Evolutionary conservation across 2,888 invertebrate genomes (phyloP).

Genomic region (Cinara cedri): DNA sequence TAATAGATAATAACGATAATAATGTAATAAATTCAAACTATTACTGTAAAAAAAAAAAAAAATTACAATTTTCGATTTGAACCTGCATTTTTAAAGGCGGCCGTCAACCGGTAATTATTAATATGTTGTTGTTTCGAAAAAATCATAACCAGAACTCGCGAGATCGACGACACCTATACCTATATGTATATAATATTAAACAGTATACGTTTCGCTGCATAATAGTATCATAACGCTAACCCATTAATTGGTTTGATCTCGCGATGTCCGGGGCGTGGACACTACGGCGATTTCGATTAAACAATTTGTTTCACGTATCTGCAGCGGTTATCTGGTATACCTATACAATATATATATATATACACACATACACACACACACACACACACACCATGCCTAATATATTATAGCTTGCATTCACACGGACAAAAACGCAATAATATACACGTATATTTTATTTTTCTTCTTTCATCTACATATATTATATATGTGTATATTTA

Average conservation of each 20-base stretch:
- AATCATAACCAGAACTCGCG: background rate
- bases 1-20: too few relatives aligned
- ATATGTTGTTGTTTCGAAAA: background rate
- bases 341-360: too few relatives aligned
- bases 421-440: background rate
- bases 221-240: background rate
- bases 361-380: too few relatives aligned
- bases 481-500: background rate
- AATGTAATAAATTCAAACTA: too few relatives aligned
- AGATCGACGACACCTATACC: background rate
- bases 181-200: too few relatives aligned
- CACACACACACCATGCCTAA: too few relatives aligned
- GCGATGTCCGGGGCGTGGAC: conserved; percentile 10
- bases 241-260: conserved; percentile 28
- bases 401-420: conserved; percentile 9
- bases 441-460: background rate
- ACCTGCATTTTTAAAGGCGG: too few relatives aligned
- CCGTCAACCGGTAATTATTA: too few relatives aligned
- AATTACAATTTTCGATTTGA: too few relatives aligned
- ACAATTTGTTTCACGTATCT: conserved; percentile 9
- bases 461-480: background rate
- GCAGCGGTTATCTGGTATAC: too few relatives aligned
- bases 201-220: background rate
- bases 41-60: too few relatives aligned
- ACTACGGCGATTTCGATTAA: conserved; percentile 31